Evolutionary conservation across 2,797 vertebrate species (phyloP).

Genomic region (Poecile montanus): DNA sequence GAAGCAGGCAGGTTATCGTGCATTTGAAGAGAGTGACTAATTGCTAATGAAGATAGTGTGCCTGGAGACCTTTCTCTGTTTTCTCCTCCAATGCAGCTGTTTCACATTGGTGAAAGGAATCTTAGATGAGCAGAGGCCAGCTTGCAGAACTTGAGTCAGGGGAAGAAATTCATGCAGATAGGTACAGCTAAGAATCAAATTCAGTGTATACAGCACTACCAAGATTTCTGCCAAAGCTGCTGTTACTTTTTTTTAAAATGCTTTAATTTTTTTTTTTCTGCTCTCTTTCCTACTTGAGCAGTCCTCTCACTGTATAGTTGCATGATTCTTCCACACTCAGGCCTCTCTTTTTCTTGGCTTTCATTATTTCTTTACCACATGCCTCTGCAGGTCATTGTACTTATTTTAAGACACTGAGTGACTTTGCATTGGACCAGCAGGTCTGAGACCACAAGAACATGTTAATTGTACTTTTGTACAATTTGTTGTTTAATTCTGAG

Average conservation of each 20-base stretch:
- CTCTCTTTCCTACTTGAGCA: neutral
- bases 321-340: neutral
- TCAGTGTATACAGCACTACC: neutral
- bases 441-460: neutral
- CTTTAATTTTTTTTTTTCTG: accelerated
- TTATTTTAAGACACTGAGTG: neutral
- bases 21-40: neutral
- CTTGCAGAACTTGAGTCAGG: neutral
- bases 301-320: neutral
- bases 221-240: neutral
- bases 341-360: neutral
- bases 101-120: neutral
- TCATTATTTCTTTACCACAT: neutral
- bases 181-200: neutral
- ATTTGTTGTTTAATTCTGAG: neutral
- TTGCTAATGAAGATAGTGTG: neutral
- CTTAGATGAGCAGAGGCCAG: neutral
- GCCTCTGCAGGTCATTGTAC: neutral
- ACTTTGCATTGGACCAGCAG: neutral
- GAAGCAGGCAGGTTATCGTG: neutral
- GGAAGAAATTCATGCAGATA: neutral
- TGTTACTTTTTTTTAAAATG: no score
- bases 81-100: neutral
- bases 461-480: neutral
- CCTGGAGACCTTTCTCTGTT: neutral